Evolutionary conservation across 2,888 invertebrate species (phyloP).

Genomic region (Atrina japonica): DNA sequence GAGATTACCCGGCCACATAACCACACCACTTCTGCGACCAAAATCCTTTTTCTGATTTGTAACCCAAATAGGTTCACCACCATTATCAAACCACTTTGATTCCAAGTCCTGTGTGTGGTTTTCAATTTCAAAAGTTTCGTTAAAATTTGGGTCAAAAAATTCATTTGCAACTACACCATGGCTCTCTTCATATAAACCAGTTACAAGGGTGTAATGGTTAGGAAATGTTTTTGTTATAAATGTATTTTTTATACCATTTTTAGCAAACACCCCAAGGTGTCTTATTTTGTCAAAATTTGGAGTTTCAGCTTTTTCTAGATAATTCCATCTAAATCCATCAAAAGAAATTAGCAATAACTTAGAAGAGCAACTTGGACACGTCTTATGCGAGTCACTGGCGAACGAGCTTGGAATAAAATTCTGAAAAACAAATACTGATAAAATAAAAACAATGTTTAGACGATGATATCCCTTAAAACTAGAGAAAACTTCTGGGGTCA

Average conservation of each 20-base stretch:
- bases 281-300: conserved; percentile 84
- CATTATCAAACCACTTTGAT: conserved; percentile 80
- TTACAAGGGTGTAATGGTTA: conserved; percentile 88
- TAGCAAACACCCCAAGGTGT: conserved; percentile 83
- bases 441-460: too few relatives aligned
- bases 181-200: conserved; percentile 83
- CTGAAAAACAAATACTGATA: too few relatives aligned
- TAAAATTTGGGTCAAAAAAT: conserved; percentile 83
- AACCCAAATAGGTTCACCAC: conserved; percentile 80
- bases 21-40: conserved; percentile 84
- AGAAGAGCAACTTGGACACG: background rate
- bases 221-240: conserved; percentile 87
- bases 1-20: conserved; percentile 88
- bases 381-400: too few relatives aligned
- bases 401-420: too few relatives aligned
- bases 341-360: conserved; percentile 84
- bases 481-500: too few relatives aligned
- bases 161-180: conserved; percentile 87
- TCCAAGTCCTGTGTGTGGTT: conserved; percentile 73
- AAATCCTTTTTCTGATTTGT: conserved; percentile 83
- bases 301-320: conserved; percentile 82
- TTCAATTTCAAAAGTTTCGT: conserved; percentile 57
- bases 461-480: too few relatives aligned
- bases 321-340: conserved; percentile 88
- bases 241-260: conserved; percentile 80